Percentiles rank a stretch among this genome's conserved stretches.
Evolutionary conservation across 1,140 invertebrate genomes (phyloP).

Genomic region (Neotoxoptera formosana): DNA sequence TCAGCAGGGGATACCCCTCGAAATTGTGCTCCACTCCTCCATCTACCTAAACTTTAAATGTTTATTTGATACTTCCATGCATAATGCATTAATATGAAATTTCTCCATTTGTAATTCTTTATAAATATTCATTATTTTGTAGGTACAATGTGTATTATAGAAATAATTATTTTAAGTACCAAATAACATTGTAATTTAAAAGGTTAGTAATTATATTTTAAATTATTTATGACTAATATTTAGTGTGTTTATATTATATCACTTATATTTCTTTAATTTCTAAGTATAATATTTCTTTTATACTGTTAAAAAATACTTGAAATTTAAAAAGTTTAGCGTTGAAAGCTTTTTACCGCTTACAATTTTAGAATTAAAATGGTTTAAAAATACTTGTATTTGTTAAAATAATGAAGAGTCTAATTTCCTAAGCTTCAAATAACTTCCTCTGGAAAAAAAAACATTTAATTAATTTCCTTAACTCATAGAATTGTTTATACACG

Average conservation of each 20-base stretch:
- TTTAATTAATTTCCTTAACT: not conserved
- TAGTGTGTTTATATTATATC: not conserved
- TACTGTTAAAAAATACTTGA: not conserved
- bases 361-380: not conserved
- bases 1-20: not conserved
- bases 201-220: not conserved
- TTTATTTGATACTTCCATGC: not conserved
- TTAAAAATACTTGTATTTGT: not conserved
- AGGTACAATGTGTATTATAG: not conserved
- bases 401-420: not conserved
- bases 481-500: not conserved
- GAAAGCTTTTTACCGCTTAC: not conserved
- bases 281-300: not conserved
- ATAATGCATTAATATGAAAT: not conserved
- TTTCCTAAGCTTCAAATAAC: not conserved
- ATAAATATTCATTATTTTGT: not conserved
- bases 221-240: not conserved
- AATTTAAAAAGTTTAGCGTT: not conserved
- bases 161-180: not conserved
- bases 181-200: not conserved
- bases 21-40: not conserved
- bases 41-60: not conserved
- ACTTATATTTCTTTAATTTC: not conserved
- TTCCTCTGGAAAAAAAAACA: not conserved
- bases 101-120: not conserved